phyloP scores from a whole-genome alignment of 2,113 vertebrate genomes.

The Crotalus horridus region DNA sequence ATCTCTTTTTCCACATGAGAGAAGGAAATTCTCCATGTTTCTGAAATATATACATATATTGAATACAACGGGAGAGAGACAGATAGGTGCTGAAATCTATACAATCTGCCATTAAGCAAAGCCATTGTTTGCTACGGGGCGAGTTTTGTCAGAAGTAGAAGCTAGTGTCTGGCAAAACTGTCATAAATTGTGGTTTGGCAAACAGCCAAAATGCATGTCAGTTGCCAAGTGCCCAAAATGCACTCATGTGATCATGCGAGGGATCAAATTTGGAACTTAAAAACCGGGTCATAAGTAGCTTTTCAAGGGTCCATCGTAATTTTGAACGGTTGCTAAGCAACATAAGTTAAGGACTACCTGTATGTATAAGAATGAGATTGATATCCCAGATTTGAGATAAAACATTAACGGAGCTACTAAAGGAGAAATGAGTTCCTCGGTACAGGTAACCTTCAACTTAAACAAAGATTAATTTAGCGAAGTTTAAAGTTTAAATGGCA shows the following conservation, averaged over 20 bases:
- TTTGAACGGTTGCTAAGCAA: not conserved
- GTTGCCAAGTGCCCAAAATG: not conserved
- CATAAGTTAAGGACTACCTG: not conserved
- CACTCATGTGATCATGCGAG: too few relatives aligned
- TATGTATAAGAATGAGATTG: not conserved
- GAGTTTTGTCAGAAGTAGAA: too few relatives aligned
- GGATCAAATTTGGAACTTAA: not conserved
- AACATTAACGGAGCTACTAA: not conserved
- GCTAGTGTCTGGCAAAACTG: not conserved
- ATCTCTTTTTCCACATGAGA: constrained; percentile 70
- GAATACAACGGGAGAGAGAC: not conserved
- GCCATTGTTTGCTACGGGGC: too few relatives aligned
- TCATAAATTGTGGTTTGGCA: not conserved
- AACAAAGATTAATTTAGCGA: not conserved
- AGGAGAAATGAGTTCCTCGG: not conserved
- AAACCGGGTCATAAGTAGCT: not conserved
- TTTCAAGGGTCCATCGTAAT: not conserved
- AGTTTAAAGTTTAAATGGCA: not conserved
- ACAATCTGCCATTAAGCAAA: not conserved
- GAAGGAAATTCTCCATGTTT: constrained; percentile 74
- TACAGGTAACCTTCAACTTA: not conserved
- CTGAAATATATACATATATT: constrained; percentile 40
- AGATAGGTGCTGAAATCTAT: not conserved
- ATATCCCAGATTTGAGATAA: not conserved
- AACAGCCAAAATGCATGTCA: not conserved